A percentile compares a stretch with the other conserved stretches of the same genome.
Evolutionary conservation across 2,797 vertebrate species (phyloP).

Genomic region (Rhabdophis nuchalis): DNA sequence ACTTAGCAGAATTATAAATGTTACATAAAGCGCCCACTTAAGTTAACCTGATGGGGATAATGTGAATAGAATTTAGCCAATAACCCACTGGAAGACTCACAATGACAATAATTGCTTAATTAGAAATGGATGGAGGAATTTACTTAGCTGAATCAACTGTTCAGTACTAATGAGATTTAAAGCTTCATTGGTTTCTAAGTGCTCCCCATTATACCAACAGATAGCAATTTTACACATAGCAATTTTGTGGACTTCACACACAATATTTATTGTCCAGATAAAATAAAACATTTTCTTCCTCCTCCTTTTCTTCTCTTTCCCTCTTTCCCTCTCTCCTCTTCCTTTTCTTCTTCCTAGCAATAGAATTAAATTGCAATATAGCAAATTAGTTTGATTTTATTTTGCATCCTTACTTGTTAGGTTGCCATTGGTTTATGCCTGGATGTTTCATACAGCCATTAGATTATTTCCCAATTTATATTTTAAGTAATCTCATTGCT

Average conservation of each 20-base stretch:
- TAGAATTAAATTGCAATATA: slow-evolving; percentile 1
- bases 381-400: neutral
- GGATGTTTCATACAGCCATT: neutral
- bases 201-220: slow-evolving; percentile 23
- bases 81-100: slow-evolving; percentile 7
- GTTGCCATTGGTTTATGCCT: slow-evolving; percentile 25
- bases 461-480: neutral
- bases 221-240: neutral
- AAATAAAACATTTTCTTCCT: neutral
- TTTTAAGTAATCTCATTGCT: neutral
- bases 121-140: slow-evolving; percentile 8
- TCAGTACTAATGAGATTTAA: neutral
- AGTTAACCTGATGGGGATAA: slow-evolving; percentile 12
- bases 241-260: neutral
- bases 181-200: slow-evolving; percentile 13
- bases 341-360: neutral
- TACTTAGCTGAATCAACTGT: slow-evolving; percentile 4
- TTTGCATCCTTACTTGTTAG: neutral
- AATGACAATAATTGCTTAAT: neutral
- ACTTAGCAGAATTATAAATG: neutral
- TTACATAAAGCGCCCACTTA: neutral
- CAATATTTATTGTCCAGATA: neutral
- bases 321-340: neutral
- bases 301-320: neutral
- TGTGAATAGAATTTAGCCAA: neutral